Evolutionary conservation across 53 echinoderm and acorn worm species (phyloP).

Genomic region (Echinarachnius parma): DNA sequence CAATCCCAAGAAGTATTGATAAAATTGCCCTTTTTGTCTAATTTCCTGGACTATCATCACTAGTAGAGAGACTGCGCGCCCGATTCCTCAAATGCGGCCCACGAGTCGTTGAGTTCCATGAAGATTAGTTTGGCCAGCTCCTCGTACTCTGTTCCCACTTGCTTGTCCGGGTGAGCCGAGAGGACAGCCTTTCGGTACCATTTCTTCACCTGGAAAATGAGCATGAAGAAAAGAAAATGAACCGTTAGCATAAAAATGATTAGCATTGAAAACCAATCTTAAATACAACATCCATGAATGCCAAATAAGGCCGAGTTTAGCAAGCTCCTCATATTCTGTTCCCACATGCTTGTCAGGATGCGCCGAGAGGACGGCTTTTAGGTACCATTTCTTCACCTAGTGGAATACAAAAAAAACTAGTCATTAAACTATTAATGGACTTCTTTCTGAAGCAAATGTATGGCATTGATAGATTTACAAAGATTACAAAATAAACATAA

Average conservation of each 20-base stretch:
- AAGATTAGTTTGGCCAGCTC: slow-evolving; percentile 85
- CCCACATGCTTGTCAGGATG: slow-evolving; percentile 96
- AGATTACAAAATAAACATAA: too few relatives aligned
- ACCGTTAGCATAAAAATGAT: too few relatives aligned
- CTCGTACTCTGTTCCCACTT: slow-evolving; percentile 79
- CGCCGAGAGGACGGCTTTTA: slow-evolving; percentile 81
- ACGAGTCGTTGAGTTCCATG: slow-evolving; percentile 95
- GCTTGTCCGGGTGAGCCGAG: slow-evolving; percentile 92
- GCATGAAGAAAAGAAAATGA: background rate
- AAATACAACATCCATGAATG: too few relatives aligned
- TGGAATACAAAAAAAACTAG: too few relatives aligned
- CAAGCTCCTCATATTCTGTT: slow-evolving; percentile 72
- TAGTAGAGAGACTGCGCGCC: slow-evolving; percentile 77
- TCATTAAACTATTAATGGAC: too few relatives aligned
- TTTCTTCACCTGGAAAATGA: slow-evolving; percentile 83
- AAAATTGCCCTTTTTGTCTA: too few relatives aligned
- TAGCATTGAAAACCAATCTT: too few relatives aligned
- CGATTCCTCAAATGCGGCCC: slow-evolving; percentile 84
- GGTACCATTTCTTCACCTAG: slow-evolving; percentile 92
- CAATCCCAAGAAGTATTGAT: too few relatives aligned
- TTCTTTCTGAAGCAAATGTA: too few relatives aligned
- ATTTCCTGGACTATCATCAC: too few relatives aligned
- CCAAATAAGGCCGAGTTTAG: too few relatives aligned
- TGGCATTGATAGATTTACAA: too few relatives aligned
- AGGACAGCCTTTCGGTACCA: slow-evolving; percentile 87